Evolutionary conservation across 2,797 vertebrate species (phyloP), one percentile per base, ranked within the genome.

Genomic region (Parauchenoglanis punctatus): DNA sequence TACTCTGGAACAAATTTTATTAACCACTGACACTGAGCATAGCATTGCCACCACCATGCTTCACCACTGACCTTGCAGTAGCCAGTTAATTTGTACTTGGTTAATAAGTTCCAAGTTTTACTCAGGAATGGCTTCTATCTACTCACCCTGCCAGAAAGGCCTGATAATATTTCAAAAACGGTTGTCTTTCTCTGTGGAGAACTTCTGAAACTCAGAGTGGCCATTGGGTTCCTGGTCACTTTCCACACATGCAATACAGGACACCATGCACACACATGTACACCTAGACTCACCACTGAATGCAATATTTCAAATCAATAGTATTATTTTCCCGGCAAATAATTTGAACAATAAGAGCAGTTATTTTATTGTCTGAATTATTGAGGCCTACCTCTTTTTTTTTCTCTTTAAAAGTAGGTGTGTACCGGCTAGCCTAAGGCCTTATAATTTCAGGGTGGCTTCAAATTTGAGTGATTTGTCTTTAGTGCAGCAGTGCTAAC

Each of bases 401-500:
- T 23, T 35, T 23, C 28, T 28, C 5, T 8, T 56, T 54, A 58
- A 4, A 56, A 40, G 56, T 63, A 20, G 13, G 46, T 54, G n/a
- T 25, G 40, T 81, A 35, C 31, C 49, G 8, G n/a, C 61, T 82
- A 65, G 15, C 6, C 63, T 17, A 17, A 1, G 28, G 31, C 61
- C 58, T 46, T 18, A 23, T 61, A 25, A 63, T 81, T 63, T 81
- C 58, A 44, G 78, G 23, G 44, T 18, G 7, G 13, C 59, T 49
- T 65, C 25, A 49, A 18, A 63, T 82, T 28, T 46, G 80, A 82
- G 81, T 83, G 63, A 83, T 83, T 83, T 54, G 46, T 83, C 40
- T 83, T 68, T 31, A 83, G 46, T 83, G 81, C 63, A 68, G 63
- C 61, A 54, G 61, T 8, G 15, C 44, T 6, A 67, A 44, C 58